These are phyloP conservation scores for Drosophila acutilabella DNA, from an alignment of 2,888 invertebrate genomes.

Conservation along the genomic window DNA sequence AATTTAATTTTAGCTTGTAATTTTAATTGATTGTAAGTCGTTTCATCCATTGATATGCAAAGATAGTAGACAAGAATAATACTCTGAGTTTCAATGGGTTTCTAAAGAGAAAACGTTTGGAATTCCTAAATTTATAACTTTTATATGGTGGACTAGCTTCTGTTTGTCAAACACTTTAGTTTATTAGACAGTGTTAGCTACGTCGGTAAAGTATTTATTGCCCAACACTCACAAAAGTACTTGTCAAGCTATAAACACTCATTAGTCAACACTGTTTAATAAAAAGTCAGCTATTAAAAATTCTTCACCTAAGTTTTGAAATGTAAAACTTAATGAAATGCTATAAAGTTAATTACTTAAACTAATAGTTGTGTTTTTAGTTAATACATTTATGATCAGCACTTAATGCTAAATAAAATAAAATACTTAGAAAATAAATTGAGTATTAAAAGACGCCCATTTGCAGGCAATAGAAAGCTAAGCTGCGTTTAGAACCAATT, in stretches of 20 bases:
- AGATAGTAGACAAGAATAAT: not conserved
- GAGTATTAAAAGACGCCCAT: too few species aligned
- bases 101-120: not conserved
- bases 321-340: too few species aligned
- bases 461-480: not conserved
- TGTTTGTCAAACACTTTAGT: not conserved
- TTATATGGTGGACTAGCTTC: not conserved
- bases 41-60: constrained; percentile 15
- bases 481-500: constrained; percentile 16
- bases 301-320: not conserved
- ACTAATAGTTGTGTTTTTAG: not conserved
- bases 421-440: too few species aligned
- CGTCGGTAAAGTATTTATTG: too few species aligned
- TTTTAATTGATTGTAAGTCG: constrained; percentile 49
- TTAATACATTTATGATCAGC: not conserved
- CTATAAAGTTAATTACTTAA: not conserved
- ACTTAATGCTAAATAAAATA: not conserved
- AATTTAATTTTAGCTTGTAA: constrained; percentile 58
- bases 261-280: not conserved
- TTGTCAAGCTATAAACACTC: not conserved
- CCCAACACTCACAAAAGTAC: too few species aligned
- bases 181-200: not conserved
- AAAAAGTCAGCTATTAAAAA: not conserved
- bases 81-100: not conserved
- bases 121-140: not conserved